A percentile compares a stretch with the other conserved stretches of the same genome.
Evolutionary conservation across 1,140 invertebrate genomes (phyloP).

Genomic region (honey bee (Apis mellifera)): DNA sequence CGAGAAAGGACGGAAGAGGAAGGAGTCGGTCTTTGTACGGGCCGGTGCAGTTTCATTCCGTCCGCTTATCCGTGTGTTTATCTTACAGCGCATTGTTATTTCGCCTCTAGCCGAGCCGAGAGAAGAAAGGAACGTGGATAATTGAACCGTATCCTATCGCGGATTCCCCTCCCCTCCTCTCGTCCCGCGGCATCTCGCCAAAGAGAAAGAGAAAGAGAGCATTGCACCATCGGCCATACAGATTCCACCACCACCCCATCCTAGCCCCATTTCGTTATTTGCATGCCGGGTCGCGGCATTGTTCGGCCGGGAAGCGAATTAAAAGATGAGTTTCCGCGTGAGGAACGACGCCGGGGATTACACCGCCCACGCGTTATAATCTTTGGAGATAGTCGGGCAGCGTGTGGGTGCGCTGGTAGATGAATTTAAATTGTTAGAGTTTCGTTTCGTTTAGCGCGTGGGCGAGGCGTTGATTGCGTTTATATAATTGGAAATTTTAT

Average conservation of each 20-base stretch:
- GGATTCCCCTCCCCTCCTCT: slow-evolving; percentile 55
- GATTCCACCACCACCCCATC: slow-evolving; percentile 10
- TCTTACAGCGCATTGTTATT: slow-evolving; percentile 75
- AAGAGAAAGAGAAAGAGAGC: background rate
- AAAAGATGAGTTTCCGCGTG: slow-evolving; percentile 44
- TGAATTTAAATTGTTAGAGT: background rate
- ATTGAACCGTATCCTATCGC: slow-evolving; percentile 71
- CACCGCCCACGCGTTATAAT: background rate
- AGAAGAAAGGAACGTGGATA: slow-evolving; percentile 71
- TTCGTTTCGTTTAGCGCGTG: no score
- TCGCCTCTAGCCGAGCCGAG: slow-evolving; percentile 49
- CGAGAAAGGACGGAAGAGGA: slow-evolving; percentile 1
- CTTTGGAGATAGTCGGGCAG: background rate
- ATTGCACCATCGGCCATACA: slow-evolving; percentile 23
- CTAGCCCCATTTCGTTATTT: background rate
- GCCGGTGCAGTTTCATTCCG: slow-evolving; percentile 72
- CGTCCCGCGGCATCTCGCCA: slow-evolving; percentile 20
- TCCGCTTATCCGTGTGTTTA: slow-evolving; percentile 73
- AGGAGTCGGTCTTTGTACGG: slow-evolving; percentile 60
- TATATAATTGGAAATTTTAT: background rate
- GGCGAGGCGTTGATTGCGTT: background rate
- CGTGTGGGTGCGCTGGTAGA: background rate
- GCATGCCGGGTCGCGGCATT: slow-evolving; percentile 27
- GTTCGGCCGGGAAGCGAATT: slow-evolving; percentile 52
- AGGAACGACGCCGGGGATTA: slow-evolving; percentile 8